A percentile compares a stretch with the other conserved stretches of the same genome.
phyloP scores from a whole-genome alignment of 2,113 vertebrate species.

The Tachysurus fulvidraco region DNA sequence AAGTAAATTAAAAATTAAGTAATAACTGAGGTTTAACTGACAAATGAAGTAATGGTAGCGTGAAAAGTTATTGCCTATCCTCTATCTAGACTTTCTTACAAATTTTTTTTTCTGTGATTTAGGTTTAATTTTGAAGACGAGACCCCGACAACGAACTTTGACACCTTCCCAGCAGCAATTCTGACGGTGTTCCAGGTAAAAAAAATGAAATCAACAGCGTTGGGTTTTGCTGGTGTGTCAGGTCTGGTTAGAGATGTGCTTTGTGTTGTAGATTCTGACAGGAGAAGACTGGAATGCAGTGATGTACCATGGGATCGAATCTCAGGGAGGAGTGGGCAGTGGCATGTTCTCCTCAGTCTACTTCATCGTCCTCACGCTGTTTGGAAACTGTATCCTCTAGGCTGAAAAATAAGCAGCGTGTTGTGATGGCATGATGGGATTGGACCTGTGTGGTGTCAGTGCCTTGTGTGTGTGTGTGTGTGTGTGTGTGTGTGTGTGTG shows the following conservation, averaged over 20 bases:
- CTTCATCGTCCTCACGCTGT: constrained; percentile 92
- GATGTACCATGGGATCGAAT: constrained; percentile 95
- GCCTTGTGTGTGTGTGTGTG: too few relatives aligned
- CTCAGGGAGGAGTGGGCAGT: constrained; percentile 86
- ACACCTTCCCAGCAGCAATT: constrained; percentile 96
- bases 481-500: not conserved
- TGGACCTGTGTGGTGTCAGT: not conserved
- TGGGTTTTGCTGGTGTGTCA: not conserved
- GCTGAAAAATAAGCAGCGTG: not conserved
- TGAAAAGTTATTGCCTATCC: not conserved
- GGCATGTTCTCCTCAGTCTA: constrained; percentile 97
- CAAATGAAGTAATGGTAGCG: not conserved
- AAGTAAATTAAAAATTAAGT: not conserved
- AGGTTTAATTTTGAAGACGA: constrained; percentile 96
- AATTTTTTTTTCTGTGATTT: constrained; percentile 41
- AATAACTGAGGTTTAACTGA: not conserved
- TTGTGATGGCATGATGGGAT: not conserved
- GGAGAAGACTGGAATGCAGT: constrained; percentile 97
- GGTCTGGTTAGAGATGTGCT: not conserved
- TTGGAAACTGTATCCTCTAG: constrained; percentile 95
- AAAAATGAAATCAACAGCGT: not conserved
- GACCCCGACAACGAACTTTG: constrained; percentile 95
- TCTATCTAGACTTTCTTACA: not conserved
- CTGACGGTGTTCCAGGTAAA: constrained; percentile 97
- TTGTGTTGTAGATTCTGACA: constrained; percentile 83